These are phyloP conservation scores for Zenarchopterus dispar DNA, from an alignment of 2,797 vertebrate species.

Conservation along the genomic window DNA sequence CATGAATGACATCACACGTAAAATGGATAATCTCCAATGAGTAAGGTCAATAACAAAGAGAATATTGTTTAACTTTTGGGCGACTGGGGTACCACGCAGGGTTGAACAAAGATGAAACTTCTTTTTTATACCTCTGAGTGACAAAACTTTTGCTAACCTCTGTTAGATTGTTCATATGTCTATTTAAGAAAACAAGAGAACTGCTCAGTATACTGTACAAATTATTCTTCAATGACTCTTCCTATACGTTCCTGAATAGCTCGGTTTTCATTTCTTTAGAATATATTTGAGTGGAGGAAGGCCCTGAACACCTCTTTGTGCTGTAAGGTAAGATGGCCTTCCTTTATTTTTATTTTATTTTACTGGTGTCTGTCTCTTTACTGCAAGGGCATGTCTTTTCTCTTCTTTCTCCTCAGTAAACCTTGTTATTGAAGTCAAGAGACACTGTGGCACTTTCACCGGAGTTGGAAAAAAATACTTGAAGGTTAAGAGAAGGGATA, in stretches of 20 bases:
- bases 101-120: conserved; percentile 23
- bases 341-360: conserved; percentile 66
- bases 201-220: conserved; percentile 18
- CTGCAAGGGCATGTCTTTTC: conserved; percentile 62
- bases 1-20: conserved; percentile 54
- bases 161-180: conserved; percentile 19
- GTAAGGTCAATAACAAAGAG: conserved; percentile 55
- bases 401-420: conserved; percentile 57
- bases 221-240: conserved; percentile 14
- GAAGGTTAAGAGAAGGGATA: conserved; percentile 71
- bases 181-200: conserved; percentile 38
- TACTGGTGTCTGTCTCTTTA: conserved; percentile 54
- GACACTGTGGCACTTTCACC: conserved; percentile 49
- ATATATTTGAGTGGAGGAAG: conserved; percentile 64
- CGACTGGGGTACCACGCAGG: conserved; percentile 15
- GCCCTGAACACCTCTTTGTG: conserved; percentile 61
- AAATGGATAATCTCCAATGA: conserved; percentile 51
- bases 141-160: conserved; percentile 4
- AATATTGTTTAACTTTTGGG: conserved; percentile 40
- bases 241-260: conserved; percentile 57
- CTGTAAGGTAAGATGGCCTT: conserved; percentile 69
- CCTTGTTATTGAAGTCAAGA: conserved; percentile 75
- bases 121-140: conserved; percentile 10
- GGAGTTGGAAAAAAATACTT: conserved; percentile 71
- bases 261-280: conserved; percentile 49